These are phyloP conservation scores for Drosophila peninsularis DNA, from an alignment of 2,888 invertebrate genomes.

Conservation along the genomic window DNA sequence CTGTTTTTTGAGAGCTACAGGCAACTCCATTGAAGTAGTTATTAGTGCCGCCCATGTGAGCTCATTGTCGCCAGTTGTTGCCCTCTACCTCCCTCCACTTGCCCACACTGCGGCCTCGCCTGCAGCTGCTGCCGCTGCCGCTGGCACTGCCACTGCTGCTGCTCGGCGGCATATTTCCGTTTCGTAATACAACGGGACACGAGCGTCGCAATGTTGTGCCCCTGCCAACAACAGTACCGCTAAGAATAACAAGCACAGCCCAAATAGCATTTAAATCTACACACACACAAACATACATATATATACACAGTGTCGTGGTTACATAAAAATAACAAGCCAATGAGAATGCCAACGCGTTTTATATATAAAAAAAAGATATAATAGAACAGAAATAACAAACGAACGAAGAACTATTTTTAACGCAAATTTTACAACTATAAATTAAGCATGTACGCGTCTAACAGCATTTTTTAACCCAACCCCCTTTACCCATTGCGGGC, in stretches of 20 bases:
- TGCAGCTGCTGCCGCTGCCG: slow-evolving; percentile 23
- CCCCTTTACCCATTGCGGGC: not conserved
- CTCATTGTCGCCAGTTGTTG: slow-evolving; percentile 63
- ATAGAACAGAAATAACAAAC: not conserved
- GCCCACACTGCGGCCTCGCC: slow-evolving; percentile 10
- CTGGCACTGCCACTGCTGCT: slow-evolving; percentile 10
- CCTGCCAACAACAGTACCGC: slow-evolving; percentile 4
- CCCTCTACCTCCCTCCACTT: not conserved
- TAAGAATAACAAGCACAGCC: slow-evolving; percentile 45
- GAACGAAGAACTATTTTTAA: slow-evolving; percentile 21
- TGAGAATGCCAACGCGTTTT: slow-evolving; percentile 29
- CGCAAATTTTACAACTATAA: slow-evolving; percentile 24
- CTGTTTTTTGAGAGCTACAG: slow-evolving; percentile 8
- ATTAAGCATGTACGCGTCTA: slow-evolving; percentile 44
- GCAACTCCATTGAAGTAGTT: slow-evolving; percentile 60
- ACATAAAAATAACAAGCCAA: slow-evolving; percentile 61
- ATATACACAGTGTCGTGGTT: slow-evolving; percentile 51
- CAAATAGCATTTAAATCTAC: slow-evolving; percentile 38
- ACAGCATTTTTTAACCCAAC: slow-evolving; percentile 52
- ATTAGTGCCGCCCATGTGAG: slow-evolving; percentile 62
- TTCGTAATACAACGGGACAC: slow-evolving; percentile 72
- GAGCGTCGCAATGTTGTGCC: slow-evolving; percentile 14
- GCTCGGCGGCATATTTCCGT: slow-evolving; percentile 69
- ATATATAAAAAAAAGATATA: not conserved
- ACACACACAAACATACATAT: not conserved